Base-by-base conservation (phyloP, 2,888 invertebrate species). In the Philhelius pedissequus region DNA sequence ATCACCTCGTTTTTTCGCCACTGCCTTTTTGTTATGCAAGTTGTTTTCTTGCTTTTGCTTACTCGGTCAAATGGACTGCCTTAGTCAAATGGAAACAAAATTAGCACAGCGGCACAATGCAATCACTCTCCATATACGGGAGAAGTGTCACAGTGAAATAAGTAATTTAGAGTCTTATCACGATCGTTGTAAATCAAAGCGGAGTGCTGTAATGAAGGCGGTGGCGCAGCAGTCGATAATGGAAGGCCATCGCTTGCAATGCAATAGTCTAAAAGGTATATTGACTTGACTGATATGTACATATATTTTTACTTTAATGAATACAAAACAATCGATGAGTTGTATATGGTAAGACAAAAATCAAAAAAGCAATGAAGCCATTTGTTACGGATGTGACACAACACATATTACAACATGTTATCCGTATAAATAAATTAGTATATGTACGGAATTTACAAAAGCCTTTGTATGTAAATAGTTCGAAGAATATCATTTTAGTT, bases 111-210 rank as follows among this genome's bases (percentile, higher is more conserved):
- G 27, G 32, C 38, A 50, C 52, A 74, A 27, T 64, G 45, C 25
- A 25, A 43, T 8, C 70, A 74, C 68, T 68, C 68, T 68, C 60
- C 38, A 71, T 66, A 30, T 64, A 64, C n/a, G 48, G 48, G 62
- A 48, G 2, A 35, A 60, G 45, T 74, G 52, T 62, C 68, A 68
- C 69, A 74, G 32, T 45, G 54, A 45, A 54, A 40, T n/a, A 32
- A 50, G 9, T 58, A 78, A 83, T 83, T 83, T 45, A 74, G 20
- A 83, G 40, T 78, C 82, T 83, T 83, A 83, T 83, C 82, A 78
- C 78, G 78, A 74, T 58, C 48, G 78, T 40, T 78, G 78, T 83
- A 78, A 83, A 83, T 83, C 69, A 78, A 71, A 56, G 71, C 35
- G 58, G 20, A 64, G 40, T 52, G 27, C 56, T 56, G 58, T 60